These are phyloP conservation scores for Luperina nickerlii DNA, from an alignment of 2,888 invertebrate species.

Conservation along the genomic window DNA sequence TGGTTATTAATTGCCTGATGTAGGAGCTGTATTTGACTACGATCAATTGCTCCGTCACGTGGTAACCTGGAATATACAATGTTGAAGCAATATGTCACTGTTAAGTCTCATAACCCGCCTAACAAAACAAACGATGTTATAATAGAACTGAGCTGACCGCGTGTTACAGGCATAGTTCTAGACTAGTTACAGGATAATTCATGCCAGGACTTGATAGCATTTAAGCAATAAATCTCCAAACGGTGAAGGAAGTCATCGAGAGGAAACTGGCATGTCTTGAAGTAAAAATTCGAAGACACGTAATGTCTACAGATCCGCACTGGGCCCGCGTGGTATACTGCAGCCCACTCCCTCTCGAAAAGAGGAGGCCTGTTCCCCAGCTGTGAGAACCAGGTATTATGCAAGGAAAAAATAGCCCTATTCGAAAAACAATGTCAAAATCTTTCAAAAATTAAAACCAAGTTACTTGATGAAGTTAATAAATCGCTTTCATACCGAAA, in stretches of 20 bases:
- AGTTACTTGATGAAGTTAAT: constrained; percentile 9
- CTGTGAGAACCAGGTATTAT: background rate
- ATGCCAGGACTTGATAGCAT: background rate
- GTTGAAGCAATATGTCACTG: background rate
- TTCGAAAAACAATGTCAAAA: background rate
- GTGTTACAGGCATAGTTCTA: constrained; percentile 6
- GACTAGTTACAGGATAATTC: constrained; percentile 3
- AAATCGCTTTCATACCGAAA: background rate
- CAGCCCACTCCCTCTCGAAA: background rate
- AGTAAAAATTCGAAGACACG: background rate
- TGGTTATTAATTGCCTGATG: background rate
- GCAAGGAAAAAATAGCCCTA: background rate
- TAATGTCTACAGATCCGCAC: background rate
- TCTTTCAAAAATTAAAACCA: background rate
- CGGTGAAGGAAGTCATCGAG: background rate
- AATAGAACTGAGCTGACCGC: background rate
- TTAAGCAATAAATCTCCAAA: background rate
- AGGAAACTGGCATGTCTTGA: background rate
- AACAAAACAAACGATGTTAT: background rate
- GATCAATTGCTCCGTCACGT: constrained; percentile 6
- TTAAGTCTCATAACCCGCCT: background rate
- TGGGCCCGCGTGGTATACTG: background rate
- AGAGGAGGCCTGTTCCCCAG: background rate
- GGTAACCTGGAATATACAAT: background rate
- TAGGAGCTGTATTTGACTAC: background rate